Evolutionary conservation across 2,113 vertebrate species (phyloP).

Genomic region (Eublepharis macularius): DNA sequence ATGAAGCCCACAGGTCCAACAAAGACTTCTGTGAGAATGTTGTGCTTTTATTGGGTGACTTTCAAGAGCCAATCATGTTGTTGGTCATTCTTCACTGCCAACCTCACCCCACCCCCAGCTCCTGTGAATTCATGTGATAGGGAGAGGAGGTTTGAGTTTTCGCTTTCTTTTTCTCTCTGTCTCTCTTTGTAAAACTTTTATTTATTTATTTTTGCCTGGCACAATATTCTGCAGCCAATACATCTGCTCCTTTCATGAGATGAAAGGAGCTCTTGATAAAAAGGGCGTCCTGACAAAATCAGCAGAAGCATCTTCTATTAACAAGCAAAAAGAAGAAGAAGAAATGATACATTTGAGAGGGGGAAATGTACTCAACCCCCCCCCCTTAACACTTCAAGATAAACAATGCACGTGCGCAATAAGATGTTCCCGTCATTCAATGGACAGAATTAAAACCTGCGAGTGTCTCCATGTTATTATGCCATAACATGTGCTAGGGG

Average conservation of each 20-base stretch:
- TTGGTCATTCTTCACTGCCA: background rate
- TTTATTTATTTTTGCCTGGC: too few relatives aligned
- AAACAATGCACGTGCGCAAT: background rate
- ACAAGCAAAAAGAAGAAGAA: background rate
- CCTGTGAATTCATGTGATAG: background rate
- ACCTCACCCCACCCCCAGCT: too few relatives aligned
- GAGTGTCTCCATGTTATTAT: background rate
- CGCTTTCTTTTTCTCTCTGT: too few relatives aligned
- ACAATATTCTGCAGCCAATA: slow-evolving; percentile 29
- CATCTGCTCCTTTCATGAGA: slow-evolving; percentile 22
- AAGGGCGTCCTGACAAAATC: slow-evolving; percentile 8
- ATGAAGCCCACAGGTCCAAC: fast-evolving
- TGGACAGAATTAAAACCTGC: background rate
- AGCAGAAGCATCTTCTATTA: slow-evolving; percentile 4
- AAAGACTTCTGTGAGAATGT: background rate
- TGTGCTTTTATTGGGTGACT: background rate
- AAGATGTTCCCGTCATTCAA: background rate
- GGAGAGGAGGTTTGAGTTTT: background rate
- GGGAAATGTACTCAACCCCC: background rate
- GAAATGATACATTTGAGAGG: background rate
- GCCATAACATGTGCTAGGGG: too few relatives aligned
- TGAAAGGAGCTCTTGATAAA: slow-evolving; percentile 14
- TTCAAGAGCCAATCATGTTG: background rate
- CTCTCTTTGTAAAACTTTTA: too few relatives aligned
- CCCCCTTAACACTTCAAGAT: background rate